A percentile compares a stretch with the other conserved stretches of the same genome.
Conservation (phyloP, 2,797 vertebrate species). For the Falco biarmicus region DNA sequence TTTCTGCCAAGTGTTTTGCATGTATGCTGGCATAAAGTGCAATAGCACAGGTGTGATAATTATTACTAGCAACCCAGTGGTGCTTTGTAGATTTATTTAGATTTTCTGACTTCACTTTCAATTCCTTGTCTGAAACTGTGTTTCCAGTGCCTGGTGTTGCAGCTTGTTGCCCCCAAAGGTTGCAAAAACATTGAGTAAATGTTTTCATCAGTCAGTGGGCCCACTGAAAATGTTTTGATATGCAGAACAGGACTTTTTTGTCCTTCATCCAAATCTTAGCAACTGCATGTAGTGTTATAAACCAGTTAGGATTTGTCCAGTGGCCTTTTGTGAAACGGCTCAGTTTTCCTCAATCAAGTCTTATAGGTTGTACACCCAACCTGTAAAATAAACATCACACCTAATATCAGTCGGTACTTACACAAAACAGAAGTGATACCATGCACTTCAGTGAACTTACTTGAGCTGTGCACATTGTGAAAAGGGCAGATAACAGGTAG, state of each 20-base stretch:
- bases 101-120: not conserved
- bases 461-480: not conserved
- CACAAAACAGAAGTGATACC: not conserved
- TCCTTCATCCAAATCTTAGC: not conserved
- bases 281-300: not conserved
- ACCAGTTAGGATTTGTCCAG: not conserved
- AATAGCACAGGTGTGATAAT: not conserved
- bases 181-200: not conserved
- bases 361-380: not conserved
- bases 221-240: not conserved
- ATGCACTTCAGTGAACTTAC: not conserved
- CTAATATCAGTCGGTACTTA: not conserved
- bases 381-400: not conserved
- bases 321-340: not conserved
- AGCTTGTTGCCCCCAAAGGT: not conserved
- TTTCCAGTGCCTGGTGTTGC: not conserved
- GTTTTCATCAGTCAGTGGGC: not conserved
- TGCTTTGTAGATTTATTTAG: not conserved
- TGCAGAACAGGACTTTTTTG: not conserved
- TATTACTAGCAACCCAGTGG: not conserved
- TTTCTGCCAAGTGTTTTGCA: not conserved
- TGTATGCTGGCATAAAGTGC: not conserved
- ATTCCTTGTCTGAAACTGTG: not conserved
- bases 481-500: not conserved
- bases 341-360: rapidly evolving